Evolutionary conservation across 2,113 vertebrate genomes (phyloP).

Genomic region (Ovis canadensis): DNA sequence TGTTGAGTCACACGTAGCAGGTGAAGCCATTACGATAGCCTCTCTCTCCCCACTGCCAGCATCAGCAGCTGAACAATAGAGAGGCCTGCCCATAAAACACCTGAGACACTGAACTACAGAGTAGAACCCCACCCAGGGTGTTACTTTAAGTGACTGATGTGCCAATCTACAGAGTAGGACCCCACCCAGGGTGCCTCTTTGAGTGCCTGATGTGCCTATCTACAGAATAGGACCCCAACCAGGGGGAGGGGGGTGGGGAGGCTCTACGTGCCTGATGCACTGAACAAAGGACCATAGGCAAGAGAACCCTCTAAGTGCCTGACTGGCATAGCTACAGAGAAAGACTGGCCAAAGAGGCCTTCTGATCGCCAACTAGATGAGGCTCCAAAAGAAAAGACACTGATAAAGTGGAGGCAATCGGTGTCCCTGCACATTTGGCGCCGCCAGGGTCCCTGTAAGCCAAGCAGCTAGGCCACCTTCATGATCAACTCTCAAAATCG

Average conservation of each 20-base stretch:
- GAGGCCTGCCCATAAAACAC: neutral
- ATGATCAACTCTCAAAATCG: neutral
- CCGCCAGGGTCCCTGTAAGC: neutral
- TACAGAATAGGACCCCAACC: neutral
- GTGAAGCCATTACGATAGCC: neutral
- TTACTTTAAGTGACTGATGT: neutral
- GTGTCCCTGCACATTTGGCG: neutral
- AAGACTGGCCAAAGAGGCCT: neutral
- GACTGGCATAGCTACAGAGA: neutral
- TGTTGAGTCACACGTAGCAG: neutral
- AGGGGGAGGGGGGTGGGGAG: accelerated
- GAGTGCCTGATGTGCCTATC: neutral
- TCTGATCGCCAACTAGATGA: neutral
- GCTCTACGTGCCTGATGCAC: accelerated
- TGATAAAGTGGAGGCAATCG: neutral
- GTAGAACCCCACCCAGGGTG: neutral
- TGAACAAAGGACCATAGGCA: neutral
- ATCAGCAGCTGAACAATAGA: neutral
- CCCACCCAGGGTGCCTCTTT: neutral
- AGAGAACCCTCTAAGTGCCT: neutral
- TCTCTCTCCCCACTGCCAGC: neutral
- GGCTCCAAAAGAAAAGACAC: neutral
- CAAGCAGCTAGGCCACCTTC: neutral
- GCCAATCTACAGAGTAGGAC: neutral
- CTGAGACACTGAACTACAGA: neutral